Conservation (phyloP, 2,888 invertebrate genomes). For the Apamea monoglypha region DNA sequence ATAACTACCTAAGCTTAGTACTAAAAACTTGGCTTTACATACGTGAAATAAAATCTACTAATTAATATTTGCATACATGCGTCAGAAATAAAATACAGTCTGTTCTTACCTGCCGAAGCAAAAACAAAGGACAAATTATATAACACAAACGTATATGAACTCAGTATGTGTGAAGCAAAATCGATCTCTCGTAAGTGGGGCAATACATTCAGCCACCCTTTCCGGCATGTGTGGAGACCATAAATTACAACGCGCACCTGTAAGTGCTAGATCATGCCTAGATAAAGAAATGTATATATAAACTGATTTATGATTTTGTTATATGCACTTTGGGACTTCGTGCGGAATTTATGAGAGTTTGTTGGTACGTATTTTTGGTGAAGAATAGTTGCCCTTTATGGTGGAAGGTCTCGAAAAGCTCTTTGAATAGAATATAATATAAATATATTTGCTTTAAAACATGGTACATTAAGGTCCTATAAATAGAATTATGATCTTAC, state of each 20-base stretch:
- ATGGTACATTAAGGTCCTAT: too few relatives aligned
- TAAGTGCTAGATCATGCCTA: conserved; percentile 84
- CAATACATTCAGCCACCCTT: conserved; percentile 84
- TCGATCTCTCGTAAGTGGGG: conserved; percentile 82
- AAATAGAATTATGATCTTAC: too few relatives aligned
- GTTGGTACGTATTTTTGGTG: conserved; percentile 15
- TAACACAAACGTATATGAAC: conserved; percentile 53
- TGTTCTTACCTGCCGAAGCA: conserved; percentile 17
- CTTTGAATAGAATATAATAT: too few relatives aligned
- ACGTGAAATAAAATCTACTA: not conserved
- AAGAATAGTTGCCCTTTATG: conserved; percentile 15
- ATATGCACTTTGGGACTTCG: conserved; percentile 67
- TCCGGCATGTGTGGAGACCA: conserved; percentile 82
- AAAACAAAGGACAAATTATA: conserved; percentile 66
- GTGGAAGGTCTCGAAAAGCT: not conserved
- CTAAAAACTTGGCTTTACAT: not conserved
- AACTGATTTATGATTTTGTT: conserved; percentile 77
- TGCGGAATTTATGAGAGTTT: conserved; percentile 37
- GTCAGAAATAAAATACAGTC: conserved; percentile 25
- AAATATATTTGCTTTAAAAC: too few relatives aligned
- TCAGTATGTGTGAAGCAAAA: conserved; percentile 75
- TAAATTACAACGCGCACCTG: conserved; percentile 86
- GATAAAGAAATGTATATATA: conserved; percentile 83
- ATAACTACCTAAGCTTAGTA: not conserved
- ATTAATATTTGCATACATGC: not conserved